Evolutionary conservation across 2,888 invertebrate species (phyloP), one percentile per base, ranked within the genome.

Genomic region (Dicroscelio sp.): DNA sequence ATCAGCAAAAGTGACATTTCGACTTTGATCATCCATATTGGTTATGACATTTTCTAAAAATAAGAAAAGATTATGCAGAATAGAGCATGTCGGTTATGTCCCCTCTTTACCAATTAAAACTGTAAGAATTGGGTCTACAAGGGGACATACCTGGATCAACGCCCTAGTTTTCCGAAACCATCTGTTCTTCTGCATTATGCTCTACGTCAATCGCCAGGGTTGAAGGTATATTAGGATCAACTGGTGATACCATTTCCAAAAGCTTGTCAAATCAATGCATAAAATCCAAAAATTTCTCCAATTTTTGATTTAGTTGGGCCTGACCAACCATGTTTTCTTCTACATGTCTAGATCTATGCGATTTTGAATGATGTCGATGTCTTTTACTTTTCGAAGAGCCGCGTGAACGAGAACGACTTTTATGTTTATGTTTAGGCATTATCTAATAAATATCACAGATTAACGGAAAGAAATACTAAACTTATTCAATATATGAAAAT

Each of bases 111-210:
- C 73, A 35, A 23, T 17, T 12, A 17, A 23, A 23, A 6, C 6
- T 17, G n/a, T 58, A 58, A 58, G n/a, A n/a, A 58, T 23, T 58
- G 73, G 73, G 73, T 73, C 73, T n/a, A 73, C 73, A 43, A 35
- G 48, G 48, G 73, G 73, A 43, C 73, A 43, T 73, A 73, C 73
- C 73, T 73, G 73, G 73, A 14, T 43, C 73, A 30, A 3, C 23
- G 73, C 73, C 73, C 8, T 48, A 48, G 48, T 30, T 43, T n/a
- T 31, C 25, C 17, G 12, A 4, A 73, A 30, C 48, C 73, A 48
- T 43, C 43, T 43, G 43, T 43, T 43, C 43, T 43, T 12, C 43
- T 43, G 14, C 8, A 43, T 43, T 43, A 12, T 8, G 43, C 43
- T 43, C 43, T 12, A 14, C 8, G 43, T 8, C 43, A 43, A n/a